Evolutionary conservation across 1,140 invertebrate species (phyloP), one percentile per base, ranked within the genome.

Genomic region (Pogonus chalceus): DNA sequence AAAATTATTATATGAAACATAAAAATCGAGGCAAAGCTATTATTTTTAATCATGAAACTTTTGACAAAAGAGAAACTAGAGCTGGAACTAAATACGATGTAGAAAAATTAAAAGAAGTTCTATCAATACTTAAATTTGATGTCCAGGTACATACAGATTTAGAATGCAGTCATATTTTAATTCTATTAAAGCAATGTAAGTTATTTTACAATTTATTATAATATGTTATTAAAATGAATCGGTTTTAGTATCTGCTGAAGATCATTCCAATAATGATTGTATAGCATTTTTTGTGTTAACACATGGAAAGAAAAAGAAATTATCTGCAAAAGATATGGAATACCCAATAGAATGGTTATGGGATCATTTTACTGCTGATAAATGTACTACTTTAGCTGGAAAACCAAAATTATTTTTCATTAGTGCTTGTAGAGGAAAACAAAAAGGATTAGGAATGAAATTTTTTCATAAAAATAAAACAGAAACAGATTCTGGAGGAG

Each of bases 321-420:
- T 86, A 22, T 81, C 74, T 58, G 79, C 79, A 0, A 76, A 69
- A 23, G 81, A 87, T 62, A 71, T 66, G 9, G 62, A 64, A 0
- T 80, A 76, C 57, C 69, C 71, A 22, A 59, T 69, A 0, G 69
- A 79, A 2, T 58, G 65, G 12, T 62, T 87, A 2, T 80, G 83
- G 73, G 69, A 73, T 46, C 74, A 74, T 9, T 85, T 87, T 61
- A 80, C 78, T 16, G 79, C 78, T 1, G 74, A 83, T 49, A 76
- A 72, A 47, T 84, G 82, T 57, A 65, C 60, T 35, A 67, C 75
- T 16, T 67, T 87, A 2, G 77, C 77, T 56, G 83, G 93, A 20
- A 95, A 95, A 72, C 92, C 92, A 10, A 96, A 96, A 69, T 56
- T 96, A 43, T 94, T 94, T 68, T 92, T 96, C 60, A 85, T 95